These are phyloP conservation scores for Phengaris alcon DNA, from an alignment of 2,888 invertebrate genomes.

Conservation along the genomic window DNA sequence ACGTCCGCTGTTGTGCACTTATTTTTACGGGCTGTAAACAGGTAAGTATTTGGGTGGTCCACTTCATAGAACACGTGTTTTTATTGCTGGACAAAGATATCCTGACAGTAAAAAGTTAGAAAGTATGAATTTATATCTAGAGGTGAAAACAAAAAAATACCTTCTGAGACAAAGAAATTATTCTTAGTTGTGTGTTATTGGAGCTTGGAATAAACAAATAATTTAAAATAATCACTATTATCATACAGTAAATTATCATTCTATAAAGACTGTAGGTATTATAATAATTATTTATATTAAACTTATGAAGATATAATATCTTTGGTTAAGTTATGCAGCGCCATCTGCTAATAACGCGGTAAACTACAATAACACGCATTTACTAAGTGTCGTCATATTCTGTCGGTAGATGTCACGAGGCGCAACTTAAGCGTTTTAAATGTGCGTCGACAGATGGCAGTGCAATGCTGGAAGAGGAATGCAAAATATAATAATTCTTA, in stretches of 20 bases:
- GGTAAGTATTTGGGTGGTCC: slow-evolving; percentile 21
- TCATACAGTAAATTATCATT: neutral
- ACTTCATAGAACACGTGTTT: neutral
- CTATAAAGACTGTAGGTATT: too few relatives aligned
- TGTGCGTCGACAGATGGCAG: neutral
- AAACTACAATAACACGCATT: neutral
- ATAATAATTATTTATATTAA: neutral
- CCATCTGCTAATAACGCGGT: neutral
- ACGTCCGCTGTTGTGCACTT: slow-evolving; percentile 3
- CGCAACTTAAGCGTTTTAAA: neutral
- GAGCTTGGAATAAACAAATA: too few relatives aligned
- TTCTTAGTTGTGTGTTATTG: too few relatives aligned
- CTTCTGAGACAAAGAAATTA: too few relatives aligned
- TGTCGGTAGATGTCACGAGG: neutral
- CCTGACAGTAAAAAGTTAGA: neutral
- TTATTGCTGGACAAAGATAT: neutral
- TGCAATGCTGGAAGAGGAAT: neutral
- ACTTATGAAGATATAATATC: neutral
- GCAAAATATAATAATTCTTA: neutral
- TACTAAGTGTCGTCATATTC: neutral
- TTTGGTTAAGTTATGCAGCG: neutral
- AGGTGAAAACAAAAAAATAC: too few relatives aligned
- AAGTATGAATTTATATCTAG: too few relatives aligned
- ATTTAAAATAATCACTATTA: too few relatives aligned
- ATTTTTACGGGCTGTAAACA: neutral